Evolutionary conservation across 2,797 vertebrate genomes (phyloP), one percentile per base, ranked within the genome.

Genomic region (Melanotaenia pygmaea): DNA sequence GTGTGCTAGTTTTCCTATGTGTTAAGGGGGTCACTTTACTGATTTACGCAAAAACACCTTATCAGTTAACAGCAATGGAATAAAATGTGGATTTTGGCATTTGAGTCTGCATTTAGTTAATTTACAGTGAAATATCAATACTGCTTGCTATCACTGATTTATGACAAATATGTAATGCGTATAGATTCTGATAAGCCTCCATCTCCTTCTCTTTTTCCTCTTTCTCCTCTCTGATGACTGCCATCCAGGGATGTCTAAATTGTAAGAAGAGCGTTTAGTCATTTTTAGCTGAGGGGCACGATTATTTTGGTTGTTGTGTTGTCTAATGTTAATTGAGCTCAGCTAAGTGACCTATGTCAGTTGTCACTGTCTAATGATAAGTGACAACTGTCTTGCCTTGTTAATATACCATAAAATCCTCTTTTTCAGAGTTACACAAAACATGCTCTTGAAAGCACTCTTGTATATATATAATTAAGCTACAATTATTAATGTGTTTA

Each of bases 291-390:
- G 59, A 53, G 65, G 70, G 78, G 72, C 14, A 51, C 59, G 70
- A 64, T 77, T 88, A 75, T 80, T 86, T 77, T 82, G 74, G 63
- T 76, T 82, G 74, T 73, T 70, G 5, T 80, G 78, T 68, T 86
- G 75, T 72, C 72, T 64, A 59, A 82, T 72, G 79, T 88, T 83
- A 86, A 76, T 78, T 78, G 40, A 83, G 85, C 81, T 86, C 58
- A 74, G 75, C 82, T 64, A 83, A 83, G 77, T 88, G 83, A 88
- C 89, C 81, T 82, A 81, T 78, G 82, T 80, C 81, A 76, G 74
- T 80, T 83, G 68, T 80, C 77, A 69, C 61, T 74, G 64, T 86
- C 76, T 90, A 82, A 88, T 37, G 32, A 66, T 63, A 83, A 86
- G 83, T 84, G 89, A 90, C 82, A 89, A 82, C 81, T 86, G 79